A percentile compares a stretch with the other conserved stretches of the same genome.
These are phyloP conservation scores for Hemitrygon akajei DNA, from an alignment of 2,797 vertebrate genomes.

Conservation along the genomic window DNA sequence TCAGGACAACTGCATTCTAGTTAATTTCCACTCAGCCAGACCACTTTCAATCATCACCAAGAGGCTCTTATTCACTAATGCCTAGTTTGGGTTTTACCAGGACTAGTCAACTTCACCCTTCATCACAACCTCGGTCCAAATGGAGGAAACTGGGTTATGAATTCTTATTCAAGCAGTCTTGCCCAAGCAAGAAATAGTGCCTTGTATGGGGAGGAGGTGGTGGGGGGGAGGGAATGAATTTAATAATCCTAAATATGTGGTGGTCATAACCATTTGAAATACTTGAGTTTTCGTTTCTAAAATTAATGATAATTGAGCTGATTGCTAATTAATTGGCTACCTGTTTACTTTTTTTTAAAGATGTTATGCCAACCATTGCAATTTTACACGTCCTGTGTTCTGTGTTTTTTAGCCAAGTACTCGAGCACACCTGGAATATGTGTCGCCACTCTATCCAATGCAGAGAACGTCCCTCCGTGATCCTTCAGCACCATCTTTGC, in stretches of 20 bases:
- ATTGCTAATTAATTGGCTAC: background rate
- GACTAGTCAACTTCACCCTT: too few relatives aligned
- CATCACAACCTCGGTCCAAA: too few relatives aligned
- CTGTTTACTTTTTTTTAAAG: background rate
- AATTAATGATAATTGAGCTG: background rate
- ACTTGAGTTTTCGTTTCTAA: background rate
- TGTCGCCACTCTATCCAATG: constrained; percentile 84
- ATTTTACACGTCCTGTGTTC: constrained; percentile 10
- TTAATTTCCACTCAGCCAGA: too few relatives aligned
- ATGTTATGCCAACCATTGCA: background rate
- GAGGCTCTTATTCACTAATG: too few relatives aligned
- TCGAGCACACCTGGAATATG: constrained; percentile 81
- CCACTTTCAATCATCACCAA: too few relatives aligned
- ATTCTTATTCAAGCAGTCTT: background rate
- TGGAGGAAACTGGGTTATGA: background rate
- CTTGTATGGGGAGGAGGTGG: too few relatives aligned
- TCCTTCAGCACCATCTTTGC: constrained; percentile 72
- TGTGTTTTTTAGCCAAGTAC: constrained; percentile 58
- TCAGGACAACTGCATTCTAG: too few relatives aligned
- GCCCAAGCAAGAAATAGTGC: background rate
- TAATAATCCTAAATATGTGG: background rate
- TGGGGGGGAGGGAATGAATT: background rate
- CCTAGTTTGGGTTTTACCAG: too few relatives aligned
- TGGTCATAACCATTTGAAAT: background rate
- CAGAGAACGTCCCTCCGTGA: constrained; percentile 77